Evolutionary conservation across 2,888 invertebrate genomes (phyloP).

Genomic region (Phasia obesa): DNA sequence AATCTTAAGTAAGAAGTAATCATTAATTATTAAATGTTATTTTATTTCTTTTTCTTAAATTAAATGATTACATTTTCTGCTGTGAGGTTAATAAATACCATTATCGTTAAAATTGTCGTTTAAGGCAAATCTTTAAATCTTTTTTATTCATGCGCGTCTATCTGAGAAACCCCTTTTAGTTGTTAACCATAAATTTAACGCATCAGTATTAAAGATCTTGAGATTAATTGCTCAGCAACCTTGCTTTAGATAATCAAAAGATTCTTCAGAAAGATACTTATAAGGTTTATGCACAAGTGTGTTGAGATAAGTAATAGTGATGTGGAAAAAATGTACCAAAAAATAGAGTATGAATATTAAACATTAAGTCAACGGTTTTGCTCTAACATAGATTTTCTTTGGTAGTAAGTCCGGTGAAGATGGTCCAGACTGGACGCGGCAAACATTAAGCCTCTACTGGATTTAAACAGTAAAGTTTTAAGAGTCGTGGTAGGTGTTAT

Average conservation of each 20-base stretch:
- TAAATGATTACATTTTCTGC: no score
- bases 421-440: no score
- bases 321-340: neutral
- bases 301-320: neutral
- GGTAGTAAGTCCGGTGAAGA: no score
- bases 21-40: no score
- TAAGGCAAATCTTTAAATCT: slow-evolving; percentile 41
- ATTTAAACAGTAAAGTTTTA: no score
- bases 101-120: slow-evolving; percentile 40
- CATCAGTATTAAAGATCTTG: slow-evolving; percentile 63
- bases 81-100: slow-evolving; percentile 48
- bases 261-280: slow-evolving; percentile 59
- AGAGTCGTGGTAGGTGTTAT: no score
- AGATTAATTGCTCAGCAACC: slow-evolving; percentile 66
- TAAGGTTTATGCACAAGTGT: neutral
- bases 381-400: no score
- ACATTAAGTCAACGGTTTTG: no score
- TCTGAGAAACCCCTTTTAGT: slow-evolving; percentile 15
- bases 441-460: no score
- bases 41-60: no score
- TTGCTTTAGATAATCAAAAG: slow-evolving; percentile 65
- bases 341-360: no score
- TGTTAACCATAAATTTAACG: slow-evolving; percentile 37
- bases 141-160: slow-evolving; percentile 18
- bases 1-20: no score